Evolutionary conservation across 2,113 vertebrate species (phyloP).

Genomic region (Orcinus orca): DNA sequence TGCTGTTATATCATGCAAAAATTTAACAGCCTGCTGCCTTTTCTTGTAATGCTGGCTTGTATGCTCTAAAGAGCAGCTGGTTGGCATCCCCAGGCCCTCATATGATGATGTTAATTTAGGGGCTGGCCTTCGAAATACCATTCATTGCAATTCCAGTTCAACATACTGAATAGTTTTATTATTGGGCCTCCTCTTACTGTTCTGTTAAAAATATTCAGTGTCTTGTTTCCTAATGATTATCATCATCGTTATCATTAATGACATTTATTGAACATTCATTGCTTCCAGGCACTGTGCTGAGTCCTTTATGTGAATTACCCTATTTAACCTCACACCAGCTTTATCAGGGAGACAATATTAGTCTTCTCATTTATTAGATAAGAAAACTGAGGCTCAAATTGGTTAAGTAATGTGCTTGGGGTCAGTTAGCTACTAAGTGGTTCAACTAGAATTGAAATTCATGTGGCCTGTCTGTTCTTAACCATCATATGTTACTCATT

Average conservation of each 20-base stretch:
- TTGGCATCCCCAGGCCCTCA: background rate
- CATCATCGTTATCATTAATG: constrained; percentile 25
- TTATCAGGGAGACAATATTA: background rate
- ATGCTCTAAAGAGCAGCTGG: background rate
- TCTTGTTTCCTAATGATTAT: constrained; percentile 48
- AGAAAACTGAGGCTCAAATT: constrained; percentile 35
- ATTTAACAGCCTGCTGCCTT: background rate
- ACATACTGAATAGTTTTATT: constrained; percentile 7
- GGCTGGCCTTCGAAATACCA: constrained; percentile 20
- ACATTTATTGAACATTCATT: constrained; percentile 40
- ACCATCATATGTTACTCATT: background rate
- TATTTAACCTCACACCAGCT: background rate
- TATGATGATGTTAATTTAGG: background rate
- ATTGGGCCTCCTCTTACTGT: background rate
- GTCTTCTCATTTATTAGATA: background rate
- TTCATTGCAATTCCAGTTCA: background rate
- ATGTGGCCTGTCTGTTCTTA: background rate
- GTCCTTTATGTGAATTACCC: background rate
- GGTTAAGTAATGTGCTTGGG: background rate
- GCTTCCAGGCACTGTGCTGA: background rate
- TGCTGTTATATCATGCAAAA: background rate
- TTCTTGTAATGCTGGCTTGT: background rate
- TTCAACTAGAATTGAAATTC: background rate
- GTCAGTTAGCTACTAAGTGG: background rate
- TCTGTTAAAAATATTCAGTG: constrained; percentile 39